Conservation (phyloP, 2,888 invertebrate species). For the Sarcophaga rosellei region DNA sequence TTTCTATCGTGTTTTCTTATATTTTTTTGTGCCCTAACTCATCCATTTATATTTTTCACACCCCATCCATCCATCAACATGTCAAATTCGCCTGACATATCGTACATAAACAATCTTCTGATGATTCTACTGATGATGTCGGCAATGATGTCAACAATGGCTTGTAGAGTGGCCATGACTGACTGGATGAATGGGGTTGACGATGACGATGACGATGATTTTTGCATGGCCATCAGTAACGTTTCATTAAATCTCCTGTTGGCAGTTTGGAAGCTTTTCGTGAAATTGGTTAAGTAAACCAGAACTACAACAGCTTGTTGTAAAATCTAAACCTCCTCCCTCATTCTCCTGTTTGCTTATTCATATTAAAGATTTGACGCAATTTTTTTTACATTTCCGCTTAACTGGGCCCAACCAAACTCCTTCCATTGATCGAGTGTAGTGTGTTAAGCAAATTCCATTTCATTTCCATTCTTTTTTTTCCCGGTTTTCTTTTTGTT, state of each 20-base stretch:
- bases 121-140: slow-evolving; percentile 9
- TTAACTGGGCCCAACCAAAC: slow-evolving; percentile 43
- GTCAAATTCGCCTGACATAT: slow-evolving; percentile 78
- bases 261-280: slow-evolving; percentile 28
- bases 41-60: slow-evolving; percentile 58
- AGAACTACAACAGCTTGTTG: slow-evolving; percentile 49
- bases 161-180: background rate
- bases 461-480: background rate
- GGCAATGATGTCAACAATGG: background rate
- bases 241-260: slow-evolving; percentile 76
- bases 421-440: background rate
- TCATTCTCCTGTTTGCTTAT: background rate
- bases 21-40: slow-evolving; percentile 44
- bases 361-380: background rate
- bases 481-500: background rate
- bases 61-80: slow-evolving; percentile 77
- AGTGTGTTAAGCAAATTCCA: no score
- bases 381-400: slow-evolving; percentile 62
- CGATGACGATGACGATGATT: slow-evolving; percentile 47
- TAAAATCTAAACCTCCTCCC: background rate
- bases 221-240: slow-evolving; percentile 75
- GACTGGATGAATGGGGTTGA: background rate
- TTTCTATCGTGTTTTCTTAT: slow-evolving; percentile 42
- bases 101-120: slow-evolving; percentile 71
- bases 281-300: background rate